A percentile compares a stretch with the other conserved stretches of the same genome.
Conservation (phyloP, 2,797 vertebrate species). For the Bradypus variegatus region DNA sequence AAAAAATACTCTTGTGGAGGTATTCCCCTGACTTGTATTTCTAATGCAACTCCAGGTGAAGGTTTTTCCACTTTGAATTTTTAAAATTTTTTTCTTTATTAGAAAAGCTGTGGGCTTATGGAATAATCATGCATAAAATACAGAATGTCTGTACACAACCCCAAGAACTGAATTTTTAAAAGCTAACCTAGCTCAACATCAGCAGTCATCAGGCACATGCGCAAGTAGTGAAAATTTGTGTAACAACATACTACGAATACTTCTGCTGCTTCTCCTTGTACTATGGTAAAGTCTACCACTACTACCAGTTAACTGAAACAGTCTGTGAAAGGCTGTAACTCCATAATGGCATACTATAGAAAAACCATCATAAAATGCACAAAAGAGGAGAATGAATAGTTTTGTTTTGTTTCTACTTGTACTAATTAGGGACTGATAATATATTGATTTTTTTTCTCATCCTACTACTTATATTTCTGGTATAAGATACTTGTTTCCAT, state of each 20-base stretch:
- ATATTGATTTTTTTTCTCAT: neutral
- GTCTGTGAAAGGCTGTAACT: neutral
- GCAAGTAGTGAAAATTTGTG: neutral
- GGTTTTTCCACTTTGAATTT: too few species aligned
- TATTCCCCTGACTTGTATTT: too few species aligned
- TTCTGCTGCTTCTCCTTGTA: neutral
- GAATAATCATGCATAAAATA: too few species aligned
- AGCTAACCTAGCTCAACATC: too few species aligned
- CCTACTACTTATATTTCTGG: neutral
- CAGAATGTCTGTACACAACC: too few species aligned
- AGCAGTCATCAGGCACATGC: neutral
- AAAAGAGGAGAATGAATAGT: neutral
- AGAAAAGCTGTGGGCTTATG: too few species aligned
- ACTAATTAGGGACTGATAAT: neutral
- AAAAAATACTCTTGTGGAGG: too few species aligned
- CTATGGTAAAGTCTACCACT: neutral
- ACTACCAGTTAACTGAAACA: neutral
- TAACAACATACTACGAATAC: neutral
- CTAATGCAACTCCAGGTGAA: too few species aligned
- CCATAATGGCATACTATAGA: neutral
- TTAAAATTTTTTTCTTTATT: too few species aligned
- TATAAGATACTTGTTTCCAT: neutral
- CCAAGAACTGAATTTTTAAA: too few species aligned
- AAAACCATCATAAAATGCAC: neutral
- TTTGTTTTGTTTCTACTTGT: neutral